A percentile compares a stretch with the other conserved stretches of the same genome.
These are phyloP conservation scores for Tenthredo notha DNA, from an alignment of 2,888 invertebrate species.

Conservation along the genomic window DNA sequence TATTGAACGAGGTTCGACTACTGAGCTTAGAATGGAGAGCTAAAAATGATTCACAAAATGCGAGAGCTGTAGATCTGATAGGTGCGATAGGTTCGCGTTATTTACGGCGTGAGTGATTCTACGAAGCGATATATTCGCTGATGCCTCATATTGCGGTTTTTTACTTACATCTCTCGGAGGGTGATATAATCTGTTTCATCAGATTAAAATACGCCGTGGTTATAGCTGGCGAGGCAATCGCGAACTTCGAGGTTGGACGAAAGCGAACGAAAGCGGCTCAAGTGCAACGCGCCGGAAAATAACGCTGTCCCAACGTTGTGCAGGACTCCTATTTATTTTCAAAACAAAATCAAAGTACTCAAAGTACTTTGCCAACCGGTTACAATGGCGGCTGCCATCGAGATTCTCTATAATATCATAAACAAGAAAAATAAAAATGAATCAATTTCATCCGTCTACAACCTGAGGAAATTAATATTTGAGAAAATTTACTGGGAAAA, in stretches of 20 bases:
- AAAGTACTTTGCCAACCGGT: slow-evolving; percentile 40
- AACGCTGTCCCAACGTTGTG: slow-evolving; percentile 75
- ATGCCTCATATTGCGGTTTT: slow-evolving; percentile 54
- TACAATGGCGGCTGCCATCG: slow-evolving; percentile 33
- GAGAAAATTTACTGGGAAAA: background rate
- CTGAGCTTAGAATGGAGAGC: background rate
- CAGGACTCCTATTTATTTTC: slow-evolving; percentile 58
- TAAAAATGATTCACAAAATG: slow-evolving; percentile 40
- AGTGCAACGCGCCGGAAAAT: slow-evolving; percentile 77
- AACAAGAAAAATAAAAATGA: background rate
- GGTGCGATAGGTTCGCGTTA: slow-evolving; percentile 33
- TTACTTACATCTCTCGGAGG: slow-evolving; percentile 54
- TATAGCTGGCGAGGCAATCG: slow-evolving; percentile 63
- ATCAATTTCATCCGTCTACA: background rate
- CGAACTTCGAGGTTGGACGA: slow-evolving; percentile 70
- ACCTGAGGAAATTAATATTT: background rate
- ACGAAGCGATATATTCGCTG: slow-evolving; percentile 51
- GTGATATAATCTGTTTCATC: slow-evolving; percentile 77
- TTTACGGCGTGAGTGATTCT: slow-evolving; percentile 52
- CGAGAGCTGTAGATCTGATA: slow-evolving; percentile 40
- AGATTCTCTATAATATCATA: background rate
- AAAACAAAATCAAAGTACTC: slow-evolving; percentile 45
- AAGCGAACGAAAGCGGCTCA: slow-evolving; percentile 78
- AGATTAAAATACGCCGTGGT: slow-evolving; percentile 72
- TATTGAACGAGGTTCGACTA: background rate